A percentile compares a stretch with the other conserved stretches of the same genome.
Conservation (phyloP, 1,140 invertebrate species). For the Rhyzopertha dominica region DNA sequence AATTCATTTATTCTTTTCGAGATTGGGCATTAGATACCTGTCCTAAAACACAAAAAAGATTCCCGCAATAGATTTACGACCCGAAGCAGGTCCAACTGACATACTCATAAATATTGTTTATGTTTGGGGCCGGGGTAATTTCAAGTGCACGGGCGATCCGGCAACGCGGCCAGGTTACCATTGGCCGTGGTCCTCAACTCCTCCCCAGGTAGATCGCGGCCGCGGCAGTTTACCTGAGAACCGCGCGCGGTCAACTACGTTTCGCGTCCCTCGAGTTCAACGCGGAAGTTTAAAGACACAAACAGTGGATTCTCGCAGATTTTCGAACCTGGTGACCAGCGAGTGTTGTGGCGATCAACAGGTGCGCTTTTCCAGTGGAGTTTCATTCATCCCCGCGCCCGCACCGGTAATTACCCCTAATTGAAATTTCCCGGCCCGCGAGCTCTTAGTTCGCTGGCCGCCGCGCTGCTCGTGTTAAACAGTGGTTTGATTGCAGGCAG, state of each 20-base stretch:
- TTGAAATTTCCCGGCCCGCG: too few species aligned
- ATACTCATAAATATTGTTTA: conserved; percentile 44
- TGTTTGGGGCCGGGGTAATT: conserved; percentile 31
- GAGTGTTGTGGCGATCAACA: neutral
- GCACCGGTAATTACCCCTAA: neutral
- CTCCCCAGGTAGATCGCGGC: conserved; percentile 31
- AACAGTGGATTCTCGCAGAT: neutral
- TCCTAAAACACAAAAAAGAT: conserved; percentile 25
- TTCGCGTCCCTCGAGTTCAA: neutral
- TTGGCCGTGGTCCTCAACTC: conserved; percentile 34
- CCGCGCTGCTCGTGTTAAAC: too few species aligned
- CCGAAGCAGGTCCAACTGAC: conserved; percentile 38
- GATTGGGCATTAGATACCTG: conserved; percentile 12
- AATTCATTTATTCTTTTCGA: too few species aligned
- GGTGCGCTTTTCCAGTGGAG: neutral
- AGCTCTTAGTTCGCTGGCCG: too few species aligned
- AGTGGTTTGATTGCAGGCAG: conserved; percentile 16
- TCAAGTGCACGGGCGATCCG: conserved; percentile 28
- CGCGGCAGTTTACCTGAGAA: conserved; percentile 28
- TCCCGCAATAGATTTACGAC: conserved; percentile 41
- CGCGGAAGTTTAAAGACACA: neutral
- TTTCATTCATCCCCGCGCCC: neutral
- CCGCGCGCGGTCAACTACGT: conserved; percentile 23
- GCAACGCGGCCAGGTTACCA: conserved; percentile 36
- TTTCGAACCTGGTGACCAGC: neutral